These are phyloP conservation scores for Nixonia krombeini DNA, from an alignment of 1,140 invertebrate species.

Conservation along the genomic window DNA sequence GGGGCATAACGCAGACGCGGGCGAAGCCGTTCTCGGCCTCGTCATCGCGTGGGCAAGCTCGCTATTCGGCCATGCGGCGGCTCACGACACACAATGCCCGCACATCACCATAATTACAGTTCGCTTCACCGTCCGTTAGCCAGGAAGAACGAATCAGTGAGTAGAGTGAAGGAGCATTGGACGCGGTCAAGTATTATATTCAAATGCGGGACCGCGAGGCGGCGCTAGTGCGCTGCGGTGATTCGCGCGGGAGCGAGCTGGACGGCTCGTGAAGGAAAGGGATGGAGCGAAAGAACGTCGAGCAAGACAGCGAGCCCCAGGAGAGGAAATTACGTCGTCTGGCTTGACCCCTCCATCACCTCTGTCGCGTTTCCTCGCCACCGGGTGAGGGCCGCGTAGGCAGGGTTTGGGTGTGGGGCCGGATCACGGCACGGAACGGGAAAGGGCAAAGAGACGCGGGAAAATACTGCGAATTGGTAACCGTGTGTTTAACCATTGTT, in stretches of 20 bases:
- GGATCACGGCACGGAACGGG: background rate
- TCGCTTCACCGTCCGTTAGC: constrained; percentile 54
- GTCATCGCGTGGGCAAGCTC: constrained; percentile 32
- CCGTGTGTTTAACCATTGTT: background rate
- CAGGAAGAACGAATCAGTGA: constrained; percentile 35
- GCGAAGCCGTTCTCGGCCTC: constrained; percentile 20
- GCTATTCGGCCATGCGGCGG: constrained; percentile 26
- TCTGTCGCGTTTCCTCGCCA: constrained; percentile 31
- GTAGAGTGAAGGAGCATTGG: constrained; percentile 15
- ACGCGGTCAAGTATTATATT: constrained; percentile 66
- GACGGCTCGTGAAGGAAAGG: constrained; percentile 48
- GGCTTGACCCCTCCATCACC: constrained; percentile 53
- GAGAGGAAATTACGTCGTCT: constrained; percentile 65
- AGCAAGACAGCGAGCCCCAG: constrained; percentile 50
- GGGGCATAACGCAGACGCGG: constrained; percentile 26
- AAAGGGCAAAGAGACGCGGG: constrained; percentile 18
- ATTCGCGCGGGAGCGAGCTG: constrained; percentile 40
- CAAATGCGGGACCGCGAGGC: constrained; percentile 59
- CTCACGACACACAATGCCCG: constrained; percentile 55
- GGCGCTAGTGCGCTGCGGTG: constrained; percentile 59
- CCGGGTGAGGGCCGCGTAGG: background rate
- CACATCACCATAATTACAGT: constrained; percentile 70
- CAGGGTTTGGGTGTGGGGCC: background rate
- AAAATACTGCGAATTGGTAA: background rate
- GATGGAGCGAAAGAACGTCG: constrained; percentile 45